A percentile compares a stretch with the other conserved stretches of the same genome.
These are phyloP conservation scores for Aptenodytes forsteri DNA, from an alignment of 2,113 vertebrate genomes.

Conservation along the genomic window DNA sequence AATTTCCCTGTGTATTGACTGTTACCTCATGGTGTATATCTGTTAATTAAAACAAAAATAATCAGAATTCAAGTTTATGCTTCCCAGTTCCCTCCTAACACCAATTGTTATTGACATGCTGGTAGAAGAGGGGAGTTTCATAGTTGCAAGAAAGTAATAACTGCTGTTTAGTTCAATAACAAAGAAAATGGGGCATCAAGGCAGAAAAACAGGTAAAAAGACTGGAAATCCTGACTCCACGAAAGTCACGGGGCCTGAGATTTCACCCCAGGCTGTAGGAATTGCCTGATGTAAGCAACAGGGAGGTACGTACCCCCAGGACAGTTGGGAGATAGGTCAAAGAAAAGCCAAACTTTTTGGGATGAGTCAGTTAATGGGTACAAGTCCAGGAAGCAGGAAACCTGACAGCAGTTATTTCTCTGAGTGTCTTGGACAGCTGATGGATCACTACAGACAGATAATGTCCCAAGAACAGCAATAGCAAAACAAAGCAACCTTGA, in stretches of 20 bases:
- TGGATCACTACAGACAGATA: neutral
- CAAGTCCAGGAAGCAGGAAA: neutral
- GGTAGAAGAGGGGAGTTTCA: neutral
- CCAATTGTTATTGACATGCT: neutral
- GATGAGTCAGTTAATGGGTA: too few relatives aligned
- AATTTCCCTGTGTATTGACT: accelerated
- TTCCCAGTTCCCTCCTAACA: neutral
- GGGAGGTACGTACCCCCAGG: neutral
- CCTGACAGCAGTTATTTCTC: neutral
- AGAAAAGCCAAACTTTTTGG: neutral
- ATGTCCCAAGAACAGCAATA: neutral
- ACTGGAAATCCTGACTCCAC: accelerated
- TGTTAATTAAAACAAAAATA: neutral
- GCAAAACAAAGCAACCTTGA: neutral
- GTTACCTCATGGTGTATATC: accelerated
- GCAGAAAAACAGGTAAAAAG: neutral
- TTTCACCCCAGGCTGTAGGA: neutral
- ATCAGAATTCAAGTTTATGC: neutral
- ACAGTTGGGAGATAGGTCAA: neutral
- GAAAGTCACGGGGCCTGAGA: neutral
- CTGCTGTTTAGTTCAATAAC: neutral
- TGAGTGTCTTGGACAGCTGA: neutral
- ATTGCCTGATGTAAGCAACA: neutral
- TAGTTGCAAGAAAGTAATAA: neutral
- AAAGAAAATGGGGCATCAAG: neutral